These are phyloP conservation scores for Heliconius aoede DNA, from an alignment of 2,888 invertebrate genomes.

Conservation along the genomic window DNA sequence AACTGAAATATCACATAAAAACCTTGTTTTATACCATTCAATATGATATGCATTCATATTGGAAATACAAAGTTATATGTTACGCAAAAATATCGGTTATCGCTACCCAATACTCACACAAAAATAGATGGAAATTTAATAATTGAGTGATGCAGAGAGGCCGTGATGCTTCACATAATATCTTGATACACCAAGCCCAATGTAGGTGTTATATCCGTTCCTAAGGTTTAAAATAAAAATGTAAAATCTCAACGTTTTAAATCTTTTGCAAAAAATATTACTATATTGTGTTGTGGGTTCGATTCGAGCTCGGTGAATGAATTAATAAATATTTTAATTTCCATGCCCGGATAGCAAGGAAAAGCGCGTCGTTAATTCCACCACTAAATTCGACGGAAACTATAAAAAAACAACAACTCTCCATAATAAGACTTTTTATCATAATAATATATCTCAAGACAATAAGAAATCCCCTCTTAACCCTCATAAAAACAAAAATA, in stretches of 20 bases:
- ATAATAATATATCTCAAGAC: slow-evolving; percentile 1
- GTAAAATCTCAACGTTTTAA: too few relatives aligned
- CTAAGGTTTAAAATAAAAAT: background rate
- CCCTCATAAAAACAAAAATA: background rate
- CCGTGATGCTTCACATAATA: background rate
- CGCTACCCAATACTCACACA: slow-evolving; percentile 9
- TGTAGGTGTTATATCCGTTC: background rate
- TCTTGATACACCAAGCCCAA: background rate
- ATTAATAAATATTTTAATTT: background rate
- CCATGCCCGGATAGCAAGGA: background rate
- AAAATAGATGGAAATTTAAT: slow-evolving; percentile 20
- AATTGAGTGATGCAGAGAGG: slow-evolving; percentile 20
- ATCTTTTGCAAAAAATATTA: too few relatives aligned
- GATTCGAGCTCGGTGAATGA: too few relatives aligned
- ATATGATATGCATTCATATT: slow-evolving; percentile 1
- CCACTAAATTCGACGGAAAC: background rate
- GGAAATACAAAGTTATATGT: background rate
- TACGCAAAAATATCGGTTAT: background rate
- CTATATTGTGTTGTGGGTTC: too few relatives aligned
- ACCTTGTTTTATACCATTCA: background rate
- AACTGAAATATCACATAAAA: background rate
- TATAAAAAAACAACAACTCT: too few relatives aligned
- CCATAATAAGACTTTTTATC: background rate
- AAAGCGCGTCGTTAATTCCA: background rate
- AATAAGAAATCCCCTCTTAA: background rate